Evolutionary conservation across 2,113 vertebrate genomes (phyloP).

Genomic region (Daphoenositta chrysoptera): DNA sequence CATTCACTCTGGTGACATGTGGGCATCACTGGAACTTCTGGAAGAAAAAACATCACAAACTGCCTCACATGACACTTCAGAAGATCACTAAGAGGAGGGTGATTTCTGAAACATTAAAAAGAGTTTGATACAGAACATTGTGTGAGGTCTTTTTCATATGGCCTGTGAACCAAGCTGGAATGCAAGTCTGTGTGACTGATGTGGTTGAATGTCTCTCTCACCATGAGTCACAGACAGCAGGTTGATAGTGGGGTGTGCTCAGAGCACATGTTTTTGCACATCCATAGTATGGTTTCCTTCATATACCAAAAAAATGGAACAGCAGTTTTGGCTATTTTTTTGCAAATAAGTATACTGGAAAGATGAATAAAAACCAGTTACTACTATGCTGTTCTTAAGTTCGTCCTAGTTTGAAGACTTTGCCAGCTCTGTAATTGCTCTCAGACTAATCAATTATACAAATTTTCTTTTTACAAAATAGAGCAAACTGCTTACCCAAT

Average conservation of each 20-base stretch:
- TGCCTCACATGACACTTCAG: neutral
- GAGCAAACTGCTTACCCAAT: neutral
- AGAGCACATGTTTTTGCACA: neutral
- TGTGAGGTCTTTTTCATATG: neutral
- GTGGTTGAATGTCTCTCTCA: neutral
- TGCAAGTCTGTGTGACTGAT: neutral
- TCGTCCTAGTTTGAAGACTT: neutral
- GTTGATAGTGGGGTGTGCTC: neutral
- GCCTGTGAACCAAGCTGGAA: neutral
- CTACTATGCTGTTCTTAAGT: neutral
- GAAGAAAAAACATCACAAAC: neutral
- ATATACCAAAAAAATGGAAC: neutral
- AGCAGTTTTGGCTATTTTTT: neutral
- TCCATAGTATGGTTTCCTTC: neutral
- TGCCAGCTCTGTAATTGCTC: constrained; percentile 1
- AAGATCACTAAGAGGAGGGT: neutral
- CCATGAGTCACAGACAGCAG: neutral
- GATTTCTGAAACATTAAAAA: neutral
- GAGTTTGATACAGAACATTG: neutral
- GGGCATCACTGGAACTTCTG: neutral
- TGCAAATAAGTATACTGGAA: neutral
- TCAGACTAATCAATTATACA: constrained; percentile 2
- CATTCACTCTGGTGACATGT: neutral
- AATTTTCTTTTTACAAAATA: neutral
- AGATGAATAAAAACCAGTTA: neutral